Evolutionary conservation across 2,888 invertebrate species (phyloP).

Genomic region (Rhingia campestris): DNA sequence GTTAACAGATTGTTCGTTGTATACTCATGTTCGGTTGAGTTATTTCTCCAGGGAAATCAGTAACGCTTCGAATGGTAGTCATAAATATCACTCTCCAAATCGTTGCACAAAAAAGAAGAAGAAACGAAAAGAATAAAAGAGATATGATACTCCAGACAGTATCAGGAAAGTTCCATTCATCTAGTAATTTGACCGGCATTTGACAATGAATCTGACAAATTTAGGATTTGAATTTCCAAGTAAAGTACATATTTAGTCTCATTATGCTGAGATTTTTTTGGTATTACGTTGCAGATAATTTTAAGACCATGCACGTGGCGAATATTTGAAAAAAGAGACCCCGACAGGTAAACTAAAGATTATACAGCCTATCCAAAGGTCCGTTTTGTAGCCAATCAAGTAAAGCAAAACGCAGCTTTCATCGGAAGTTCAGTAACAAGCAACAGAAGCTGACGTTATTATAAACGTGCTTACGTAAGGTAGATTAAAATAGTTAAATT

Average conservation of each 20-base stretch:
- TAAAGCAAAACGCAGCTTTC: no score
- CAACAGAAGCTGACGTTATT: no score
- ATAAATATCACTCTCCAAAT: slow-evolving; percentile 60
- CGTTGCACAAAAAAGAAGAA: slow-evolving; percentile 26
- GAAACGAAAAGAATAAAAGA: slow-evolving; percentile 15
- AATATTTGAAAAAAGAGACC: no score
- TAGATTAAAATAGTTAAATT: no score
- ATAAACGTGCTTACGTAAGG: no score
- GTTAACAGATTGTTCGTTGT: slow-evolving; percentile 61
- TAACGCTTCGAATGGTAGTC: slow-evolving; percentile 64
- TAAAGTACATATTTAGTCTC: slow-evolving; percentile 20
- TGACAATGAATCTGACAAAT: slow-evolving; percentile 51
- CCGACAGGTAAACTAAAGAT: no score
- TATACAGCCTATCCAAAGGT: no score
- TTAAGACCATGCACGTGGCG: no score
- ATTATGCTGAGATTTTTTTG: not conserved
- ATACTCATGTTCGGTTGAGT: slow-evolving; percentile 58
- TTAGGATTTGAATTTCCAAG: slow-evolving; percentile 48
- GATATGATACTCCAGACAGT: slow-evolving; percentile 20
- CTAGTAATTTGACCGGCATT: slow-evolving; percentile 50
- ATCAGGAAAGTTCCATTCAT: slow-evolving; percentile 1
- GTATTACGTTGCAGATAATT: not conserved
- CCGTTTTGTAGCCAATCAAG: no score
- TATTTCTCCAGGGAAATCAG: slow-evolving; percentile 70
- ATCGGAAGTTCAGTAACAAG: no score